These are phyloP conservation scores for Syngnathus rostellatus DNA, from an alignment of 2,797 vertebrate species.

Conservation along the genomic window DNA sequence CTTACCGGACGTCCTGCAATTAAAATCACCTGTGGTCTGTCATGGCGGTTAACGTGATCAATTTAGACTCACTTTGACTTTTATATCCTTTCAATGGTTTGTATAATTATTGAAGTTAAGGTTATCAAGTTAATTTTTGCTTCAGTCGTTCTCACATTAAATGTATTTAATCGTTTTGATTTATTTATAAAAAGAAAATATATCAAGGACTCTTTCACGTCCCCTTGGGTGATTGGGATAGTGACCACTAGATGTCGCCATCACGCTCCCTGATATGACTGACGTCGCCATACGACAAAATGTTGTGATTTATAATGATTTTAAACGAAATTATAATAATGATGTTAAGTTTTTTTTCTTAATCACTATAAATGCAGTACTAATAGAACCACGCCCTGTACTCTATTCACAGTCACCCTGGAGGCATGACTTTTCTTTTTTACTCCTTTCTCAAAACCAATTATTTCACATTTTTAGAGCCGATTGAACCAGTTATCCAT, in stretches of 20 bases:
- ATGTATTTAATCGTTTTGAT: neutral
- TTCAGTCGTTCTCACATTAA: neutral
- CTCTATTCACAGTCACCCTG: too few species aligned
- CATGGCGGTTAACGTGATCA: neutral
- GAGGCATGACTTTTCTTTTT: neutral
- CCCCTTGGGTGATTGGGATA: neutral
- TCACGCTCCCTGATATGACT: neutral
- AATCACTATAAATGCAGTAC: neutral
- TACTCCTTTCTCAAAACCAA: too few species aligned
- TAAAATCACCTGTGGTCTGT: slow-evolving; percentile 3
- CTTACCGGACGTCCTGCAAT: slow-evolving; percentile 20
- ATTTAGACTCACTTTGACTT: neutral
- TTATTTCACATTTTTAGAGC: too few species aligned
- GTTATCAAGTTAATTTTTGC: neutral
- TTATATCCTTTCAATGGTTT: neutral
- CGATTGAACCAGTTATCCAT: too few species aligned
- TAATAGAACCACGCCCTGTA: neutral
- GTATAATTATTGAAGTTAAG: too few species aligned
- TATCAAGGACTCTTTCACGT: neutral
- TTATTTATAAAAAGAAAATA: neutral
- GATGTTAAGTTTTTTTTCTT: too few species aligned
- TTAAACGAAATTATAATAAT: too few species aligned
- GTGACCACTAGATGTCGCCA: neutral
- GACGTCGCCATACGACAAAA: neutral
- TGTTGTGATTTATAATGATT: neutral